A percentile compares a stretch with the other conserved stretches of the same genome.
These are phyloP conservation scores for Sebastes jordani DNA, from an alignment of 2,797 vertebrate species.

Conservation along the genomic window DNA sequence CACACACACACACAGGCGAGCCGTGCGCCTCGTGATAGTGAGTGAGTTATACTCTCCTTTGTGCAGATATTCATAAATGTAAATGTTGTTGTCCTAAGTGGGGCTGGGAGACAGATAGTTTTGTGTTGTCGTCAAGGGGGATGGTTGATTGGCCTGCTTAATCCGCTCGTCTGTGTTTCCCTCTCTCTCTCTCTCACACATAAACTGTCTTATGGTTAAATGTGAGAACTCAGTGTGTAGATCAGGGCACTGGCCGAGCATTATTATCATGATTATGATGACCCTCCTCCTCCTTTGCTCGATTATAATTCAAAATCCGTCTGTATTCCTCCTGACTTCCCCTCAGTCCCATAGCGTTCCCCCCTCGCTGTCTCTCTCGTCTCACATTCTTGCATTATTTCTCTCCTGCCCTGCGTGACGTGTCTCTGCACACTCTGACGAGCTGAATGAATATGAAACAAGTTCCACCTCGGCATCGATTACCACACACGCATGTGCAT, in stretches of 20 bases:
- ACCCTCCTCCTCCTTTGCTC: slow-evolving; percentile 17
- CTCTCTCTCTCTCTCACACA: not conserved
- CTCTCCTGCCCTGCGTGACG: slow-evolving; percentile 44
- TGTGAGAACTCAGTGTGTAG: slow-evolving; percentile 11
- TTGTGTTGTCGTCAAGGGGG: slow-evolving; percentile 63
- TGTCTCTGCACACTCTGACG: slow-evolving; percentile 54
- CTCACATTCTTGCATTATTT: slow-evolving; percentile 48
- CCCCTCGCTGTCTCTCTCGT: slow-evolving; percentile 13
- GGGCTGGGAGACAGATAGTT: slow-evolving; percentile 65
- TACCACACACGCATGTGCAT: slow-evolving; percentile 44
- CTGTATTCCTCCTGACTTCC: slow-evolving; percentile 30
- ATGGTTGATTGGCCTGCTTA: slow-evolving; percentile 61
- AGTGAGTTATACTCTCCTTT: slow-evolving; percentile 58
- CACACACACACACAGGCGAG: not conserved
- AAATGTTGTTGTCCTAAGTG: slow-evolving; percentile 71
- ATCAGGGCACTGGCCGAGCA: slow-evolving; percentile 25
- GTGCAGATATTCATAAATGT: slow-evolving; percentile 70
- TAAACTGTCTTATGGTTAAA: not conserved
- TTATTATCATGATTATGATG: slow-evolving; percentile 54
- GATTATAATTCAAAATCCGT: slow-evolving; percentile 44
- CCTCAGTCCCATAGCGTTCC: slow-evolving; percentile 1
- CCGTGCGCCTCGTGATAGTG: slow-evolving; percentile 31
- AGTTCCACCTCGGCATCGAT: slow-evolving; percentile 53
- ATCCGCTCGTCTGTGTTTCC: slow-evolving; percentile 36
- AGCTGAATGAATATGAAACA: slow-evolving; percentile 70